Evolutionary conservation across 2,888 invertebrate species (phyloP).

Genomic region (Plusia festucae): DNA sequence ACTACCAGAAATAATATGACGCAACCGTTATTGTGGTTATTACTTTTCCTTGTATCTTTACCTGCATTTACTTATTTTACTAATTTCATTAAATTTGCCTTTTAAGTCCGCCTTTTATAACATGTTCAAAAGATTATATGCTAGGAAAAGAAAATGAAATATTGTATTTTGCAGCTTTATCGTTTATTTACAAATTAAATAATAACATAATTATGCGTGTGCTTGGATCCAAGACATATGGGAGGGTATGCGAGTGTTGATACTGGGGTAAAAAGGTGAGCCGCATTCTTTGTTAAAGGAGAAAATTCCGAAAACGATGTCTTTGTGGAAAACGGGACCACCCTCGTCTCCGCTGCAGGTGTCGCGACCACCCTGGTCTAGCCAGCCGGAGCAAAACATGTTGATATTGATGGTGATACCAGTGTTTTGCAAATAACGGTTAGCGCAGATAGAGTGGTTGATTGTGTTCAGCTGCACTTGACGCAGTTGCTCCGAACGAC

Average conservation of each 20-base stretch:
- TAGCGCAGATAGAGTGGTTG: constrained; percentile 60
- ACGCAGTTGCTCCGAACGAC: constrained; percentile 59
- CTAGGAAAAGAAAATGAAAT: neutral
- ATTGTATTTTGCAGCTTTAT: no score
- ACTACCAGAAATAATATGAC: no score
- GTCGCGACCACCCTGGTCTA: constrained; percentile 75
- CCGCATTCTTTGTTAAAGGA: constrained; percentile 66
- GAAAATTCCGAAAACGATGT: constrained; percentile 64
- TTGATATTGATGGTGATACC: constrained; percentile 51
- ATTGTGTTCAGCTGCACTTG: constrained; percentile 66
- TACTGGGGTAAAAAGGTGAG: constrained; percentile 63
- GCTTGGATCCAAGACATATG: constrained; percentile 67
- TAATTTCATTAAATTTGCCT: no score
- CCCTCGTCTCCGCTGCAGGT: constrained; percentile 77
- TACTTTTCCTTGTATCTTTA: no score
- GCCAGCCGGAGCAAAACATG: constrained; percentile 62
- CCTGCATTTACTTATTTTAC: no score
- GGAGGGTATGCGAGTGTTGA: constrained; percentile 66
- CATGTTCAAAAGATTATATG: no score
- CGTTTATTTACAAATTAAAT: neutral
- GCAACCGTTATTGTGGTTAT: no score
- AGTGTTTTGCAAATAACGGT: constrained; percentile 47
- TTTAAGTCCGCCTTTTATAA: no score
- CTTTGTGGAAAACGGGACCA: constrained; percentile 72
- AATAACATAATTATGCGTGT: constrained; percentile 55